Conservation (phyloP, 2,113 vertebrate species). For the Sphaerodactylus townsendi region DNA sequence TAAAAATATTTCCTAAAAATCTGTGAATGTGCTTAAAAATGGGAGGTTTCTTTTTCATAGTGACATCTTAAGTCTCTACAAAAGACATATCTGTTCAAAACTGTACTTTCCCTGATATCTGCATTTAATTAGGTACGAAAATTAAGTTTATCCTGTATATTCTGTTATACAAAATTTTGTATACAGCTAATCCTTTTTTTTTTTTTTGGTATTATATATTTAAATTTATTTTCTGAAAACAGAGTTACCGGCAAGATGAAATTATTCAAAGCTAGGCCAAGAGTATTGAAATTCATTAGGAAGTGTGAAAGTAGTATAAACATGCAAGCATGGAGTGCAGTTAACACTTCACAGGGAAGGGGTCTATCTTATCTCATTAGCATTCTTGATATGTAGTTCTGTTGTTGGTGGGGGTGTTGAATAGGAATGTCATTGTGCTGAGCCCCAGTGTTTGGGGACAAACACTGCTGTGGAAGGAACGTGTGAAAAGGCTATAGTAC, state of each 20-base stretch:
- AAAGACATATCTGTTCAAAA: background rate
- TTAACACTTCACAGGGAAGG: conserved; percentile 71
- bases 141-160: background rate
- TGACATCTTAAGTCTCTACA: background rate
- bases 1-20: background rate
- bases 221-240: conserved; percentile 45
- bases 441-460: conserved; percentile 89
- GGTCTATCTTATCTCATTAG: conserved; percentile 78
- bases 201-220: background rate
- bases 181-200: background rate
- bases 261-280: conserved; percentile 52
- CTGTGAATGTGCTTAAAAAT: background rate
- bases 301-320: conserved; percentile 57
- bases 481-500: conserved; percentile 83
- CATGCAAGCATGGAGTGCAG: conserved; percentile 57
- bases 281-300: conserved; percentile 49
- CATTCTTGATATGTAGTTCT: conserved; percentile 74
- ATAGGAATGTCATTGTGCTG: conserved; percentile 84
- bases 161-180: background rate
- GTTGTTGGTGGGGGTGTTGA: conserved; percentile 79
- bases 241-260: background rate
- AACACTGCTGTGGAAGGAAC: conserved; percentile 85
- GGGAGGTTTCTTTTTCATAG: background rate
- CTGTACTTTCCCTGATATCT: background rate
- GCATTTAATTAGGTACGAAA: background rate